Conservation (phyloP, 2,888 invertebrate species). For the Podabrus alpinus region DNA sequence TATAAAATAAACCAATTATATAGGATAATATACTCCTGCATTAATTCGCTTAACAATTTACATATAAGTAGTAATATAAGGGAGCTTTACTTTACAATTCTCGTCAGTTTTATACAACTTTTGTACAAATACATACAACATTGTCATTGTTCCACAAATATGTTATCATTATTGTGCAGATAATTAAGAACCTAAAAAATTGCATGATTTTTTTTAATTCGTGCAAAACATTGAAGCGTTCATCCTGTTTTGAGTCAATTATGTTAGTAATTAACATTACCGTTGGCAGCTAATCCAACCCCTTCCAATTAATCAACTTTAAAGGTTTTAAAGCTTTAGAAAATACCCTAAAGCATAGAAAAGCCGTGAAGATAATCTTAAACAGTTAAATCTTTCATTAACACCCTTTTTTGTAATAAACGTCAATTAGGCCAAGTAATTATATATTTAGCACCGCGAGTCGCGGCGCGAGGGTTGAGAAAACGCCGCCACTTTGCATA, state of each 20-base stretch:
- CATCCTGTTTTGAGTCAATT: constrained; percentile 1
- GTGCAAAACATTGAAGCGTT: background rate
- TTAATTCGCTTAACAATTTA: too few relatives aligned
- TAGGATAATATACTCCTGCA: too few relatives aligned
- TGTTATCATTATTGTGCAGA: background rate
- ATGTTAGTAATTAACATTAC: constrained; percentile 42
- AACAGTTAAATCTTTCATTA: constrained; percentile 53
- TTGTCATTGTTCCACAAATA: background rate
- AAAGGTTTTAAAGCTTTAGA: constrained; percentile 47
- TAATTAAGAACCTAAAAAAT: background rate
- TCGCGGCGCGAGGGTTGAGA: constrained; percentile 39
- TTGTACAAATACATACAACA: too few relatives aligned
- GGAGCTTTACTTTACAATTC: too few relatives aligned
- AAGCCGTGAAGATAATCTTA: constrained; percentile 46
- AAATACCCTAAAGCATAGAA: constrained; percentile 45
- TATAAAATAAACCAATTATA: background rate
- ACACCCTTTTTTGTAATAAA: constrained; percentile 55
- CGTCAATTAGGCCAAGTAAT: constrained; percentile 56
- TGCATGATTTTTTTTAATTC: background rate
- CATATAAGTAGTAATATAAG: too few relatives aligned
- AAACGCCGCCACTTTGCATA: constrained; percentile 50
- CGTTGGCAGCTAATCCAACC: constrained; percentile 46
- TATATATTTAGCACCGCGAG: constrained; percentile 51
- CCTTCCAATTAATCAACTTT: constrained; percentile 52
- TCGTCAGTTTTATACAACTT: too few relatives aligned